These are phyloP conservation scores for Theodoxus fluviatilis DNA, from an alignment of 2,888 invertebrate genomes.

Conservation along the genomic window DNA sequence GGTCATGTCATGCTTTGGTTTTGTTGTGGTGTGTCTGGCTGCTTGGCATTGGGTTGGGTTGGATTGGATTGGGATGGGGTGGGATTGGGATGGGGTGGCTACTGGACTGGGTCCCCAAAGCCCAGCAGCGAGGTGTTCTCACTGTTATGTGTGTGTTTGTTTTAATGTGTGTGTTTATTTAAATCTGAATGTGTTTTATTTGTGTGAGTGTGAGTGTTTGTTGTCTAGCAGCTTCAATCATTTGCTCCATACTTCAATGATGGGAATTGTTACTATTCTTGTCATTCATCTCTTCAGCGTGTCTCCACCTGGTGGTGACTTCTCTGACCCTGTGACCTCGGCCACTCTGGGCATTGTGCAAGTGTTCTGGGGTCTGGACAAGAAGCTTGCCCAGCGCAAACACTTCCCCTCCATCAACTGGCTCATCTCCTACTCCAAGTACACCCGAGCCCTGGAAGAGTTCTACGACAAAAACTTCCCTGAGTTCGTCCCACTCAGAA, in stretches of 20 bases:
- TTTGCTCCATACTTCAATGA: neutral
- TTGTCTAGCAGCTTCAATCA: neutral
- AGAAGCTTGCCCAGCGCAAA: conserved; percentile 97
- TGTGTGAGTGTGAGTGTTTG: too few species aligned
- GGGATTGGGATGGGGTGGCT: too few species aligned
- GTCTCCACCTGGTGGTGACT: conserved; percentile 99
- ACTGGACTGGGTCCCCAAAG: too few species aligned
- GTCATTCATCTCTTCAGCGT: conserved; percentile 69
- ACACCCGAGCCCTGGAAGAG: conserved; percentile 96
- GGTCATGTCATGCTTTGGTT: too few species aligned
- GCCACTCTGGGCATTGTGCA: conserved; percentile 98
- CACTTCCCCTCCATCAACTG: conserved; percentile 99
- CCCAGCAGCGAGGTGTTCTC: too few species aligned
- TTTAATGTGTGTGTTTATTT: too few species aligned
- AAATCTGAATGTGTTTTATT: too few species aligned
- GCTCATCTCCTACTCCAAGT: conserved; percentile 99
- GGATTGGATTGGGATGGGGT: too few species aligned
- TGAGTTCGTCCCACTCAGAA: conserved; percentile 96
- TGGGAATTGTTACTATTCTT: neutral
- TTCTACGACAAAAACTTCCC: conserved; percentile 98
- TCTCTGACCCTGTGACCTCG: conserved; percentile 99
- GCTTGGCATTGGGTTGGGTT: too few species aligned
- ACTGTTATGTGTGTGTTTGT: too few species aligned
- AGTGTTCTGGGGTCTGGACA: conserved; percentile 99
- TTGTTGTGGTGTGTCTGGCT: too few species aligned